phyloP scores from a whole-genome alignment of 2,797 vertebrate species.

The Gadopsis bispinosus region DNA sequence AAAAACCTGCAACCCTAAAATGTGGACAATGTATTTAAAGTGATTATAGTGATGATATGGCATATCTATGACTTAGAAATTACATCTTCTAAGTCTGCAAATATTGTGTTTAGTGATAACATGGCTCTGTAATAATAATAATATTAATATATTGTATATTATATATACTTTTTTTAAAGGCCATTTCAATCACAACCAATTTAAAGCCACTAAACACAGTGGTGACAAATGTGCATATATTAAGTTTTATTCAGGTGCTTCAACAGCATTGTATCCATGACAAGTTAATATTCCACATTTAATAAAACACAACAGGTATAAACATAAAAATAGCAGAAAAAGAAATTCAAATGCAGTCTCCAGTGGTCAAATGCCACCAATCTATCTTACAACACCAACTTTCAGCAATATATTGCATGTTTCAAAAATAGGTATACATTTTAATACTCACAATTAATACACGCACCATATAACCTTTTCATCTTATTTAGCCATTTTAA shows the following conservation, averaged over 20 bases:
- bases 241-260: slow-evolving; percentile 75
- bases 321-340: slow-evolving; percentile 37
- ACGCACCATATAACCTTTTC: slow-evolving; percentile 14
- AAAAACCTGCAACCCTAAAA: neutral
- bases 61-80: neutral
- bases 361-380: slow-evolving; percentile 51
- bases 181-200: neutral
- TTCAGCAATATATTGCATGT: slow-evolving; percentile 31
- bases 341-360: slow-evolving; percentile 51
- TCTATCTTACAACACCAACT: slow-evolving; percentile 22
- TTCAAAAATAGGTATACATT: slow-evolving; percentile 63
- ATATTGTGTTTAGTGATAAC: neutral
- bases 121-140: neutral
- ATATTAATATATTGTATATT: neutral
- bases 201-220: neutral
- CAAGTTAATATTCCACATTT: slow-evolving; percentile 53
- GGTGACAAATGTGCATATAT: slow-evolving; percentile 63
- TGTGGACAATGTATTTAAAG: neutral
- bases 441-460: slow-evolving; percentile 37
- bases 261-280: slow-evolving; percentile 57
- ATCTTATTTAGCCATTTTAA: slow-evolving; percentile 34
- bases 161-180: neutral
- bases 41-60: neutral
- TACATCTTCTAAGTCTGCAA: neutral
- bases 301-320: slow-evolving; percentile 58